phyloP scores from a whole-genome alignment of 1,140 invertebrate species.

The Dendrolimus kikuchii region DNA sequence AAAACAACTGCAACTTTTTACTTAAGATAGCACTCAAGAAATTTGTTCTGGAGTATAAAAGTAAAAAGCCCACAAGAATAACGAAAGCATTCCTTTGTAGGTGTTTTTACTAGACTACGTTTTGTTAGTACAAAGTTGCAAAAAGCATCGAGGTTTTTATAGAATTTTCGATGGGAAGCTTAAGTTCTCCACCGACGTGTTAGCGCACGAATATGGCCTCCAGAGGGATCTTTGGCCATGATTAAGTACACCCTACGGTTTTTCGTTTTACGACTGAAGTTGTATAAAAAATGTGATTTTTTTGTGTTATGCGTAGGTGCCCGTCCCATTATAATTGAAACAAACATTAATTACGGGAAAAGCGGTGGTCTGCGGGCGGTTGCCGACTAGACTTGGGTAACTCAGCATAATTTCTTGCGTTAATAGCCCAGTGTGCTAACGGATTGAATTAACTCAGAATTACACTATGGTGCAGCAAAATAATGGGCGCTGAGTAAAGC shows the following conservation, averaged over 20 bases:
- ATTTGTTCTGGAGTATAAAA: slow-evolving; percentile 21
- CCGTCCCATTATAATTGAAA: slow-evolving; percentile 30
- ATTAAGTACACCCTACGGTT: slow-evolving; percentile 15
- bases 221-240: slow-evolving; percentile 16
- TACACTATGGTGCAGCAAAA: no score
- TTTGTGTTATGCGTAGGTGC: slow-evolving; percentile 22
- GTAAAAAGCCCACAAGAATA: slow-evolving; percentile 27
- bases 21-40: slow-evolving; percentile 16
- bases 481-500: no score
- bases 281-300: slow-evolving; percentile 19
- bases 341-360: slow-evolving; percentile 34
- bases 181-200: slow-evolving; percentile 8
- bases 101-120: slow-evolving; percentile 15
- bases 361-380: slow-evolving; percentile 16
- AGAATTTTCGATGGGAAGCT: slow-evolving; percentile 3
- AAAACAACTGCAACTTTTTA: slow-evolving; percentile 16
- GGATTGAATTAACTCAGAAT: no score
- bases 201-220: slow-evolving; percentile 5
- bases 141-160: slow-evolving; percentile 3
- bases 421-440: no score
- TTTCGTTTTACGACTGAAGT: slow-evolving; percentile 19
- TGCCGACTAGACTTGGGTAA: neutral
- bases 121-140: slow-evolving; percentile 15
- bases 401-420: no score
- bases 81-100: slow-evolving; percentile 13